Evolutionary conservation across 2,888 invertebrate genomes (phyloP).

Genomic region (Eristalinus aeneus): DNA sequence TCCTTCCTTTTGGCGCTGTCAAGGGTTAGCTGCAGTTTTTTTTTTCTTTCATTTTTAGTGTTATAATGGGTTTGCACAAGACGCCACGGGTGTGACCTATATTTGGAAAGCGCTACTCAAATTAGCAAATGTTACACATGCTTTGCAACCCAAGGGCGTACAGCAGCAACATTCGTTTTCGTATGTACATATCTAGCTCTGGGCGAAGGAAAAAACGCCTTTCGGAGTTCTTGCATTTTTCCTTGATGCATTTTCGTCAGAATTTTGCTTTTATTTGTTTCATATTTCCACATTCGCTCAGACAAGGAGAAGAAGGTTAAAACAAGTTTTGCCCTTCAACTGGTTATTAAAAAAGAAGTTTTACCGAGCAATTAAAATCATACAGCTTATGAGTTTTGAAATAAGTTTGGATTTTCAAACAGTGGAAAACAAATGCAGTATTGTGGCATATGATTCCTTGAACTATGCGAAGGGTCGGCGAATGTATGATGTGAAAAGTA

Average conservation of each 20-base stretch:
- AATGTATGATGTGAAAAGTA: not conserved
- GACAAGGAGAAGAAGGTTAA: slow-evolving; percentile 45
- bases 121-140: slow-evolving; percentile 69
- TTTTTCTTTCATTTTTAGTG: slow-evolving; percentile 8
- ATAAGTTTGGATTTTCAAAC: slow-evolving; percentile 40
- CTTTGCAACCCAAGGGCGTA: slow-evolving; percentile 57
- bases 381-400: slow-evolving; percentile 51
- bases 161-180: not conserved
- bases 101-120: slow-evolving; percentile 55
- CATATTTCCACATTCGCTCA: not conserved
- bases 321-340: slow-evolving; percentile 52
- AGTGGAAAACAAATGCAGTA: not conserved
- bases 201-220: slow-evolving; percentile 38
- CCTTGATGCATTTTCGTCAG: slow-evolving; percentile 44
- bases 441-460: not conserved
- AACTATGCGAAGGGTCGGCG: not conserved
- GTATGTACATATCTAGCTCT: slow-evolving; percentile 29
- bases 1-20: slow-evolving; percentile 53
- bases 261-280: slow-evolving; percentile 26
- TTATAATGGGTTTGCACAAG: slow-evolving; percentile 40
- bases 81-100: slow-evolving; percentile 66
- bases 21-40: slow-evolving; percentile 47
- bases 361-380: slow-evolving; percentile 54
- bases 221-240: slow-evolving; percentile 56
- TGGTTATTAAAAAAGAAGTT: slow-evolving; percentile 66